Evolutionary conservation across 2,797 vertebrate genomes (phyloP), one percentile per base, ranked within the genome.

Genomic region (Australoheros facetus): DNA sequence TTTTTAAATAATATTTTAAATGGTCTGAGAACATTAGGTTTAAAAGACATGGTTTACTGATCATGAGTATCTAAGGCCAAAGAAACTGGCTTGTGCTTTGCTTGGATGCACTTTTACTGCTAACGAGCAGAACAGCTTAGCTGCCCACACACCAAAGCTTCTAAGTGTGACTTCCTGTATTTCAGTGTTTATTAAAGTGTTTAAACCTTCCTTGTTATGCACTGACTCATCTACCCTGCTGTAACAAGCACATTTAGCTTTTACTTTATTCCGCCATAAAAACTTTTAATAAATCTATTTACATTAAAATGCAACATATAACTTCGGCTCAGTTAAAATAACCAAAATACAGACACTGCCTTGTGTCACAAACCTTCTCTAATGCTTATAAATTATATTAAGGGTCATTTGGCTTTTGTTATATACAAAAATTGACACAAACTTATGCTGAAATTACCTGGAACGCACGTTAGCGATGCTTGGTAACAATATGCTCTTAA

Each of bases 251-350:
- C 1, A 28, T 6, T 13, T 73, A 3, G 13, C 19, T 55, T 64
- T 62, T 28, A 66, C 62, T 19, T 74, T n/a, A 13, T 21, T 69
- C 57, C 57, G 28, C 39, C 13, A 69, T 66, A 66, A 17, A 78
- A 76, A 48, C 62, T 19, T 23, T 48, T 26, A 81, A 70, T 48
- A 71, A 21, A 81, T 12, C 10, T 84, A 79, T 89, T 85, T 82
- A 90, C 80, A 89, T 57, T 1, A 64, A 71, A 83, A 77, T 19
- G 74, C 30, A 78, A 79, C 57, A 57, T 0, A 71, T 17, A 48
- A 12, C 1, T 66, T 66, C 28, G 39, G 60, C 42, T 66, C 23
- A 66, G 14, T 45, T 19, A 23, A 45, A 66, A 48, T 28, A 48
- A 45, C 39, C 16, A 66, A 66, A 26, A 72, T 48, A 72, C 14